phyloP scores from a whole-genome alignment of 23 tunicate genomes.

The Styela clava region DNA sequence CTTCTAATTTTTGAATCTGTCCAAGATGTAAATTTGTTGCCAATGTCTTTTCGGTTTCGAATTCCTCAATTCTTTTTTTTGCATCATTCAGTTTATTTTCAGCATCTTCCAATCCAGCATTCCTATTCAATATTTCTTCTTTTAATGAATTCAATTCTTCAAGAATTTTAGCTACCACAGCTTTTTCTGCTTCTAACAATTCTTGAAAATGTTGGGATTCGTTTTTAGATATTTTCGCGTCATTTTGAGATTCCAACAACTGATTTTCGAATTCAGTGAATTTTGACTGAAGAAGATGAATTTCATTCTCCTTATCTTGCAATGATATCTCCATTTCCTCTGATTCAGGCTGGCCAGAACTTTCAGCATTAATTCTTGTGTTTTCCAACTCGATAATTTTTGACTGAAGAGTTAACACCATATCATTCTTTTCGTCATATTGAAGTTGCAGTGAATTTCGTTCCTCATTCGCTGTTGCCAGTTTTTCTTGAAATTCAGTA shows the following conservation, averaged over 20 bases:
- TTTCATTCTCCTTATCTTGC: neutral
- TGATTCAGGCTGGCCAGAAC: neutral
- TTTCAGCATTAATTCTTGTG: neutral
- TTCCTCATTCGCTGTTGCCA: neutral
- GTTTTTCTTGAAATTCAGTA: neutral
- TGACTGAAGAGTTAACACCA: neutral
- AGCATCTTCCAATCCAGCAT: neutral
- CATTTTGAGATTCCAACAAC: neutral
- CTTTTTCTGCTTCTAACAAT: neutral
- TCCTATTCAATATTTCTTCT: neutral
- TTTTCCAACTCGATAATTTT: neutral
- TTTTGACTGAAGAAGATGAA: neutral
- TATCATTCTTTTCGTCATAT: neutral
- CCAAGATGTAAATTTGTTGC: neutral
- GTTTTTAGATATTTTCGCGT: neutral
- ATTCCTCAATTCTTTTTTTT: neutral
- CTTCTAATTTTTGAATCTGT: constrained; percentile 5
- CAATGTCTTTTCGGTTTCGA: neutral
- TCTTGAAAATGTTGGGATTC: neutral
- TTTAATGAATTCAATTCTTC: constrained; percentile 1
- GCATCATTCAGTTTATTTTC: neutral
- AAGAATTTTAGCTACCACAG: neutral
- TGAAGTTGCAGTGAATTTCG: neutral
- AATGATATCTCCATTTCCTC: neutral
- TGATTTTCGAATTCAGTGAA: neutral